Evolutionary conservation across 2,113 vertebrate genomes (phyloP), one percentile per base, ranked within the genome.

Genomic region (Paratilapia polleni): DNA sequence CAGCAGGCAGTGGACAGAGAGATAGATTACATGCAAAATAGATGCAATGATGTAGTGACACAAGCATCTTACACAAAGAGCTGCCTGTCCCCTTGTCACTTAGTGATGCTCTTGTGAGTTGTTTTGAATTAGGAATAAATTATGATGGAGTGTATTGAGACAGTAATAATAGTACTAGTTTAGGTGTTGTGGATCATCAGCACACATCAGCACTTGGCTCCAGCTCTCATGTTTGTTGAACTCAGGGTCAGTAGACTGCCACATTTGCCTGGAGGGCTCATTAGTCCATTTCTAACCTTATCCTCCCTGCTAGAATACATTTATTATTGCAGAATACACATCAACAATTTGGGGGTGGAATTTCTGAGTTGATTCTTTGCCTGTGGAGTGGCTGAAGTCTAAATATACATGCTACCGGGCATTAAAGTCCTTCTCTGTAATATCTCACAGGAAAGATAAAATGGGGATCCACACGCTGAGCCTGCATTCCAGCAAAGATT

Each of bases 21-120:
- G 76, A 79, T 87, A 26, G 76, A 90, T 87, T 74, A 85, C 91
- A 66, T 74, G 49, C n/a, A 70, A 81, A 78, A 77, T 57, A 77
- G 28, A 79, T 76, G 13, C 81, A 68, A 60, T 59, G 47, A 73
- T 57, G 58, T 82, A 68, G 49, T 74, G 80, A 83, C 36, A 43
- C 28, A 59, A 68, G 79, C 73, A 78, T 76, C 41, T 7, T 34
- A 78, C 75, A 78, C 57, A 19, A 13, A 38, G 14, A 79, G 49
- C 47, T 47, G 15, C 56, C 70, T 43, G 36, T 6, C 13, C 26
- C 36, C 31, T 22, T 73, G 57, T 60, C 26, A 11, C 38, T 22
- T 20, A 34, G 4, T 56, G 5, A 59, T 60, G 15, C n/a, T 26
- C 12, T 26, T 54, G 36, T 52, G 6, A 52, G 49, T 34, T 78